Percentiles rank a stretch among this genome's conserved stretches.
These are phyloP conservation scores for Arrhamphus sclerolepis DNA, from an alignment of 2,797 vertebrate species.

Conservation along the genomic window DNA sequence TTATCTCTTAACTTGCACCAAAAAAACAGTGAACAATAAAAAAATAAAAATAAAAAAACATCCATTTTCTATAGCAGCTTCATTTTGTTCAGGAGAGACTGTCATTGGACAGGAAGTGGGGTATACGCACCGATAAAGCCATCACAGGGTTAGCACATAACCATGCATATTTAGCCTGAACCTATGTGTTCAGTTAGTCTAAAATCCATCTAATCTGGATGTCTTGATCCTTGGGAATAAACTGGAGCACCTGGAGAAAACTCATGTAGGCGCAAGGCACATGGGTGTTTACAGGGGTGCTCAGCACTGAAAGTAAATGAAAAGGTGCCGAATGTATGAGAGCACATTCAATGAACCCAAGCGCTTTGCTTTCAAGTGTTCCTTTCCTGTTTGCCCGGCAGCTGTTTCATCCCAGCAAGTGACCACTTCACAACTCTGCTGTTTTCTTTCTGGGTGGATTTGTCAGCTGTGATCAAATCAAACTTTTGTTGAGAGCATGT, in stretches of 20 bases:
- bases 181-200: too few species aligned
- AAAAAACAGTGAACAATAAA: neutral
- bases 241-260: neutral
- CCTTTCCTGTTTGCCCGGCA: conserved; percentile 68
- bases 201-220: too few species aligned
- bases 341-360: conserved; percentile 54
- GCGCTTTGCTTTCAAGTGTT: conserved; percentile 68
- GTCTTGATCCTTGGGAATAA: neutral
- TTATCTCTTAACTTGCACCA: conserved; percentile 10
- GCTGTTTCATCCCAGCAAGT: conserved; percentile 58
- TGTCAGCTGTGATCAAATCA: conserved; percentile 67
- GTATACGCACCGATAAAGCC: too few species aligned
- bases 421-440: conserved; percentile 70
- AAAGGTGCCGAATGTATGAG: conserved; percentile 48
- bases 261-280: neutral
- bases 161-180: too few species aligned
- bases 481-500: conserved; percentile 55
- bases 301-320: conserved; percentile 44
- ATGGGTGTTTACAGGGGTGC: conserved; percentile 16
- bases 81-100: too few species aligned
- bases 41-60: too few species aligned
- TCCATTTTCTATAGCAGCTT: neutral
- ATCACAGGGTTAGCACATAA: too few species aligned
- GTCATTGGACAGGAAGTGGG: too few species aligned
- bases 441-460: conserved; percentile 73